A percentile compares a stretch with the other conserved stretches of the same genome.
These are phyloP conservation scores for Miltochrista miniata DNA, from an alignment of 2,888 invertebrate genomes.

Conservation along the genomic window DNA sequence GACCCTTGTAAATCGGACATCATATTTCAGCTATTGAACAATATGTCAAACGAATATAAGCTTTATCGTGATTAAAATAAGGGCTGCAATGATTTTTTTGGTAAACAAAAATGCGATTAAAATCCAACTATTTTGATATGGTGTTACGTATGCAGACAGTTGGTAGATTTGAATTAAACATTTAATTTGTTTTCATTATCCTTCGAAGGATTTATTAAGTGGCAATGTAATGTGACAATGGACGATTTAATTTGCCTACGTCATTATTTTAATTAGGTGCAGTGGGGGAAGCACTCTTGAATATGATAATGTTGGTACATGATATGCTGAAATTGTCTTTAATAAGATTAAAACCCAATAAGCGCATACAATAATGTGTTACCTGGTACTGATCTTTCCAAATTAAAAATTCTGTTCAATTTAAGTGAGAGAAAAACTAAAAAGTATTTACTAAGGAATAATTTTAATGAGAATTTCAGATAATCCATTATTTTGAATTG, in stretches of 20 bases:
- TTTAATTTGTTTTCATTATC: constrained; percentile 79
- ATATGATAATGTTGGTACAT: neutral
- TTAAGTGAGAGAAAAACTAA: no score
- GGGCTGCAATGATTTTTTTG: neutral
- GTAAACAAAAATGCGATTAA: constrained; percentile 9
- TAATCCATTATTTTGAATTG: no score
- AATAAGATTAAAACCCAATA: no score
- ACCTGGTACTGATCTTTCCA: no score
- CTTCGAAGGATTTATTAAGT: constrained; percentile 58
- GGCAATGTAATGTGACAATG: constrained; percentile 51
- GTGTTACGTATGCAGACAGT: constrained; percentile 70
- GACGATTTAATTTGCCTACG: constrained; percentile 64
- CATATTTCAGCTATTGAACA: neutral
- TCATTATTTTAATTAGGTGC: constrained; percentile 65
- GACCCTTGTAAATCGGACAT: constrained; percentile 8
- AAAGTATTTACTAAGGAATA: no score
- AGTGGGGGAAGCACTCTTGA: constrained; percentile 7
- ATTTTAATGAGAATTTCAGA: no score
- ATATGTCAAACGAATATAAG: neutral
- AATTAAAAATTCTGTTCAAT: no score
- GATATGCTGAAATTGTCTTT: no score
- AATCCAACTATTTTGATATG: constrained; percentile 41
- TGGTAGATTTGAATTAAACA: constrained; percentile 75
- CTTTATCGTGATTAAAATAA: neutral
- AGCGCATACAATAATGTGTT: no score